Percentiles rank a stretch among this genome's conserved stretches.
These are phyloP conservation scores for Malacoctenus gilli DNA, from an alignment of 2,797 vertebrate species.

Conservation along the genomic window DNA sequence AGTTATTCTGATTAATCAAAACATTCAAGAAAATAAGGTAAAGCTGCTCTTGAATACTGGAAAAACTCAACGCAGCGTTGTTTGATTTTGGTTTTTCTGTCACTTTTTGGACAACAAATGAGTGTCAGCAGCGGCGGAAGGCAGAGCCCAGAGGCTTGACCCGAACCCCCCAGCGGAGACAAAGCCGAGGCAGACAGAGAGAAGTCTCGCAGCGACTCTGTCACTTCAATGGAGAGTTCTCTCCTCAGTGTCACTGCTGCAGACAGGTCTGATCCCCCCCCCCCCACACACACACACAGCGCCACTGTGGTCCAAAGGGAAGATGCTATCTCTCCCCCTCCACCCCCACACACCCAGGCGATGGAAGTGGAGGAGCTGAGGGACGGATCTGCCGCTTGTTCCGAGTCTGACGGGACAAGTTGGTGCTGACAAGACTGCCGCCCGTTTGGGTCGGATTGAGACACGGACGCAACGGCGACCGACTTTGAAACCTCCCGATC, in stretches of 20 bases:
- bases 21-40: too few relatives aligned
- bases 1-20: too few relatives aligned
- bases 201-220: constrained; percentile 45
- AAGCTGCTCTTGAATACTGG: too few relatives aligned
- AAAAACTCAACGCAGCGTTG: too few relatives aligned
- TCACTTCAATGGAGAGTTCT: constrained; percentile 45
- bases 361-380: constrained; percentile 32
- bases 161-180: constrained; percentile 44
- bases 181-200: constrained; percentile 42
- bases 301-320: constrained; percentile 30
- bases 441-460: background rate
- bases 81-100: too few relatives aligned
- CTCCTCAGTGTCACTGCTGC: constrained; percentile 43
- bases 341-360: too few relatives aligned
- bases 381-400: constrained; percentile 15
- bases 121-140: constrained; percentile 34
- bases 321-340: constrained; percentile 34
- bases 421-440: background rate
- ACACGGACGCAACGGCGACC: background rate
- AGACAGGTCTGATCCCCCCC: constrained; percentile 28
- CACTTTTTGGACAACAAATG: too few relatives aligned
- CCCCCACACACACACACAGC: too few relatives aligned
- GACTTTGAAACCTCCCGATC: background rate
- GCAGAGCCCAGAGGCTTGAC: constrained; percentile 40
- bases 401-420: background rate